Conservation (phyloP, 2,113 vertebrate species). For the Camelus dromedarius region DNA sequence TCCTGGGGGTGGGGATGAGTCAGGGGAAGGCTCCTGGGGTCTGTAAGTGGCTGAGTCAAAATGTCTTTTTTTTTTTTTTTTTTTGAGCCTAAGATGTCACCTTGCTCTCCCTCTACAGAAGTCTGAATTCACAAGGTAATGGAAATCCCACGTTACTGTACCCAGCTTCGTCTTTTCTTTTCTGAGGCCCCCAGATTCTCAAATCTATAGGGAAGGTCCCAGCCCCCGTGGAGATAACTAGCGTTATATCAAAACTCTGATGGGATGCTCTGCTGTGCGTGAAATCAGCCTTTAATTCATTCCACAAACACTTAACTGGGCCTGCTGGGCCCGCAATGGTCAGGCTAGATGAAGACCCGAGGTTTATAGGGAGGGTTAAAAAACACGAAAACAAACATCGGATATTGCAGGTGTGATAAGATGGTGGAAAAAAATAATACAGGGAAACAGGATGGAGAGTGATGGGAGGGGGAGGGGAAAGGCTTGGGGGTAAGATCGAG, state of each 20-base stretch:
- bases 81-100: background rate
- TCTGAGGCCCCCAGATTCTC: background rate
- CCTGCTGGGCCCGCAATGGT: accelerated
- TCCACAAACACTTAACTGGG: background rate
- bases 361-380: background rate
- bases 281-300: background rate
- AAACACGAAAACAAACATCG: background rate
- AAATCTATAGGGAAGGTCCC: background rate
- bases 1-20: no score
- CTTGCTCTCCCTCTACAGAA: background rate
- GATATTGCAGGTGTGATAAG: background rate
- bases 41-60: background rate
- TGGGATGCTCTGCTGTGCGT: background rate
- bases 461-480: background rate
- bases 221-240: background rate
- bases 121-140: background rate
- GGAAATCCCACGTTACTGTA: background rate
- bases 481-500: background rate
- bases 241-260: background rate
- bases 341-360: background rate
- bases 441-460: background rate
- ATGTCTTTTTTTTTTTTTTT: background rate
- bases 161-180: background rate
- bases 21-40: background rate
- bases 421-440: background rate